Base-by-base conservation (phyloP, 2,888 invertebrate species). In the Resseliella maxima region DNA sequence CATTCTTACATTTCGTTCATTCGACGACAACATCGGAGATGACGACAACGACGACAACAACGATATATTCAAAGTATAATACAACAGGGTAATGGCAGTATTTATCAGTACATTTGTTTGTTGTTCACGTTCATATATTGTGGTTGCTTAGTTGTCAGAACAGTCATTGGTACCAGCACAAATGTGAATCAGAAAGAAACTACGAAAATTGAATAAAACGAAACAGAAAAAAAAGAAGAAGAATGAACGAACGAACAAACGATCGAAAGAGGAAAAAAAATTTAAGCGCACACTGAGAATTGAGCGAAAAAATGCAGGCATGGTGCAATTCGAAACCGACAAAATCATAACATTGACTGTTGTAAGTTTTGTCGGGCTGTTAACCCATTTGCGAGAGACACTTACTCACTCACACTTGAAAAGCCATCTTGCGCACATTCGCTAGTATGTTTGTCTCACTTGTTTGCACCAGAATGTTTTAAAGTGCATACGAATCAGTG, bases 291-390 rank as follows among this genome's bases (percentile, higher is more conserved):
- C 72, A 72, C 72, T 12, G 35, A 72, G 15, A 31, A 72, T 72
- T 24, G 83, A 83, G 24, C 38, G n/a, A 38, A 83, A 41, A 83
- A 83, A 83, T 83, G 83, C 83, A 83, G 83, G 38, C 83, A 38
- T 83, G 83, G n/a, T 83, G 83, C 83, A 83, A 83, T 36, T 83
- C 24, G 83, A 83, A 83, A 83, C 83, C 83, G 83, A 83, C 83
- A 83, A 83, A 83, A 83, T 83, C 83, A 83, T 83, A 83, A 83
- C 83, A 83, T 83, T 83, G 83, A 83, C 83, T 83, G 83, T 38
- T 83, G 83, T 38, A 38, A 38, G n/a, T 83, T 83, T 83, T 83
- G 83, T 83, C 83, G 83, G 83, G 83, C 83, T 83, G 83, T 83
- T 83, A 83, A 38, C 83, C 83, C 38, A 83, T 83, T 83, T 83